Conservation (phyloP, 2,888 invertebrate species). For the Nycteola revayana region DNA sequence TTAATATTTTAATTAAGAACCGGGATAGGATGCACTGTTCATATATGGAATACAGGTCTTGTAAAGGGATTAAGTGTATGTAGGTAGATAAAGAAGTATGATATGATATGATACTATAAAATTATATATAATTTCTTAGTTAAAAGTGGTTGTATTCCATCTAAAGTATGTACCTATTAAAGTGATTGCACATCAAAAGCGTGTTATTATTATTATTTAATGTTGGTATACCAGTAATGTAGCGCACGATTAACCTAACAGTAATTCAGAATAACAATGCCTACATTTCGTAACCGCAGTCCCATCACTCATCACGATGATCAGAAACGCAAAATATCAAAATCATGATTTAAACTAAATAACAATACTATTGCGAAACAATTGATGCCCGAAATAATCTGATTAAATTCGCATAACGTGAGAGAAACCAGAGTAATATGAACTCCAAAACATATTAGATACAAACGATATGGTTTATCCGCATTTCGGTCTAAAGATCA, state of each 20-base stretch:
- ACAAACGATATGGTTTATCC: constrained; percentile 11
- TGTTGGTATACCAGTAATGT: constrained; percentile 11
- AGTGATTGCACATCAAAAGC: background rate
- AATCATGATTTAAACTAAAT: constrained; percentile 32
- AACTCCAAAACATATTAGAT: constrained; percentile 7
- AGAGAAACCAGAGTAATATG: constrained; percentile 19
- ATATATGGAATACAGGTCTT: too few species aligned
- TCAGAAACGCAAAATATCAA: constrained; percentile 29
- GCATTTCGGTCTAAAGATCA: constrained; percentile 20
- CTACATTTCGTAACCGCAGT: constrained; percentile 24
- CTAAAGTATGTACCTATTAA: too few species aligned
- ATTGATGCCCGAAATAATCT: constrained; percentile 25
- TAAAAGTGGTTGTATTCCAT: too few species aligned
- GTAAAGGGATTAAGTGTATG: too few species aligned
- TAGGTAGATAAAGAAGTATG: too few species aligned
- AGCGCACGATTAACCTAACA: constrained; percentile 20
- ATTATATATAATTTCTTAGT: too few species aligned
- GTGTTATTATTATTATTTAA: background rate
- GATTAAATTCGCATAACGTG: constrained; percentile 25
- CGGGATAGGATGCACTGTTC: too few species aligned
- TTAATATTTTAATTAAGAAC: too few species aligned
- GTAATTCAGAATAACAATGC: constrained; percentile 20
- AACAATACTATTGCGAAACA: constrained; percentile 31
- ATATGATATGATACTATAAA: too few species aligned
- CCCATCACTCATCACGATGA: constrained; percentile 25